Percentiles rank a stretch among this genome's conserved stretches.
These are phyloP conservation scores for Dendrocincla fuliginosa DNA, from an alignment of 2,797 vertebrate species.

Conservation along the genomic window DNA sequence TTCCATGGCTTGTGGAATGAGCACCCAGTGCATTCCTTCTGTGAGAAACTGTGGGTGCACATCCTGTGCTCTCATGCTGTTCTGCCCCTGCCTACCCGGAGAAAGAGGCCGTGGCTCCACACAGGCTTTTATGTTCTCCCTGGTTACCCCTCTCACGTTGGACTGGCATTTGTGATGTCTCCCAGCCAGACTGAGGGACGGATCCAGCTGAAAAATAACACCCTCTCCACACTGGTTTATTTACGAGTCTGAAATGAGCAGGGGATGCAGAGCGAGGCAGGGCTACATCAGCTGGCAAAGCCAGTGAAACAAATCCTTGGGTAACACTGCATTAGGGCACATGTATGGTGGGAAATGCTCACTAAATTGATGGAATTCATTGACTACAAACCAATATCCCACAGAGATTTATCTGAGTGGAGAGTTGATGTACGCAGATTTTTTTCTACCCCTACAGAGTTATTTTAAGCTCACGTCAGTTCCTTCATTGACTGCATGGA, in stretches of 20 bases:
- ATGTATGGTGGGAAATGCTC: background rate
- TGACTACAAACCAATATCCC: background rate
- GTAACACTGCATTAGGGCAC: background rate
- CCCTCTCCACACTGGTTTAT: background rate
- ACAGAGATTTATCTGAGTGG: background rate
- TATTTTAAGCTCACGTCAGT: background rate
- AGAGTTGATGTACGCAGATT: background rate
- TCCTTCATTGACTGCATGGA: background rate
- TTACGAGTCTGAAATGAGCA: background rate
- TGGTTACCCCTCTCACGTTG: background rate
- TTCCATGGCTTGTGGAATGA: background rate
- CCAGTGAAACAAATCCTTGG: background rate
- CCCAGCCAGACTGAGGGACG: background rate
- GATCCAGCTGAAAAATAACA: background rate
- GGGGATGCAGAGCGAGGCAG: background rate
- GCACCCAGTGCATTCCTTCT: background rate
- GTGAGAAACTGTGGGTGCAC: background rate
- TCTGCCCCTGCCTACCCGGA: background rate
- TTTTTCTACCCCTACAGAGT: background rate
- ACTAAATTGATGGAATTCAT: background rate
- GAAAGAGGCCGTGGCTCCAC: background rate
- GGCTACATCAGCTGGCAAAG: background rate
- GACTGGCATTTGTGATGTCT: background rate
- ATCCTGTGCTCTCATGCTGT: background rate
- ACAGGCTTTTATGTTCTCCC: background rate